Conservation (phyloP, 2,113 vertebrate genomes). For the Rhinogobius similis region DNA sequence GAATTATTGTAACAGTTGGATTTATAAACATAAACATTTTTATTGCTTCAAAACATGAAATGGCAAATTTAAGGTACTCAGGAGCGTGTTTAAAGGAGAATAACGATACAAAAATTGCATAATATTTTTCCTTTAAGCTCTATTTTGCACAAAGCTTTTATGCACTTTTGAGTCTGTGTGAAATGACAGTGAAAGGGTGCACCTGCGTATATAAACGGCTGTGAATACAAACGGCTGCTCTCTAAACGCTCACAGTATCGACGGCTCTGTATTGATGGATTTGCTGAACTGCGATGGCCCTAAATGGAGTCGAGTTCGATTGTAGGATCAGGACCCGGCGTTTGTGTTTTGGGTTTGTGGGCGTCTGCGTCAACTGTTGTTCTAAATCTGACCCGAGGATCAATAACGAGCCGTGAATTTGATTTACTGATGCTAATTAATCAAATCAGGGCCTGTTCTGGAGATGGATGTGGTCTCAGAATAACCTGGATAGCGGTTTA, state of each 20-base stretch:
- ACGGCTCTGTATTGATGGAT: not conserved
- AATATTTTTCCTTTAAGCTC: no score
- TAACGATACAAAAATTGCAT: no score
- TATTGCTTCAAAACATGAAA: no score
- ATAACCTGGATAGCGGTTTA: not conserved
- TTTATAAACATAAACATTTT: no score
- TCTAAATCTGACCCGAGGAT: not conserved
- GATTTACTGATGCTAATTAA: not conserved
- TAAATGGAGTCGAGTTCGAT: constrained; percentile 1
- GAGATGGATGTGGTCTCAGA: not conserved
- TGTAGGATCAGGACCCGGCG: not conserved
- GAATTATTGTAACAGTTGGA: no score
- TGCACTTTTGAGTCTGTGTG: no score
- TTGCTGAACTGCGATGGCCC: not conserved
- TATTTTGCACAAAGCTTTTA: no score
- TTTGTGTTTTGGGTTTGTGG: not conserved
- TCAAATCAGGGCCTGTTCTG: not conserved
- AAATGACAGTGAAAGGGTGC: no score
- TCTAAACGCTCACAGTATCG: not conserved
- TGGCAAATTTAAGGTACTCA: no score
- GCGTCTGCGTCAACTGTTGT: not conserved
- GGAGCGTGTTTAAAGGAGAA: no score
- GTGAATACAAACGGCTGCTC: no score
- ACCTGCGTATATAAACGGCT: no score
- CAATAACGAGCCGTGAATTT: not conserved